Evolutionary conservation across 2,797 vertebrate species (phyloP), one percentile per base, ranked within the genome.

Genomic region (Aldrovandia affinis): DNA sequence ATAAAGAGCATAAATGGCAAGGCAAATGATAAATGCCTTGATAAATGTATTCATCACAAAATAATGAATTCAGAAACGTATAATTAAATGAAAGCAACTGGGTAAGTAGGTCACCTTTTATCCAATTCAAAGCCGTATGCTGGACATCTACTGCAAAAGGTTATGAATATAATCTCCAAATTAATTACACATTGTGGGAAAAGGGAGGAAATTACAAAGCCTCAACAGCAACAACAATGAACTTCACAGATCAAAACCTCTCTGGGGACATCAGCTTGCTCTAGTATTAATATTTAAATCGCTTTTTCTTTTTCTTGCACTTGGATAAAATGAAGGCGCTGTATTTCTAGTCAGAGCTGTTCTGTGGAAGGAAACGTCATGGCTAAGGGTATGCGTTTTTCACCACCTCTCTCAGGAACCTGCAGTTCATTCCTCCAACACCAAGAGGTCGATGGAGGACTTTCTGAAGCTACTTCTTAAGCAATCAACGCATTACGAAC

Each of bases 271-370:
- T 20, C 9, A 5, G 55, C 39, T 33, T 20, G 36, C 63, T n/a
- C 54, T 39, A 28, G 30, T 30, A 84, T 87, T 88, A 88, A 50
- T 86, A 89, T 87, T 86, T 88, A 83, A 89, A 88, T 87, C n/a
- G 83, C 36, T 80, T 86, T 75, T 82, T 52, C 30, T 55, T 50
- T 42, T 33, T 47, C 54, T 77, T 9, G 61, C 80, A 52, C 55
- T 7, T 54, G 61, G 81, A 68, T 84, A 42, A 81, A 83, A 86
- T 47, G 22, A 78, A 78, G 39, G 10, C 10, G 28, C 55, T 61
- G 30, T 55, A n/a, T 70, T 47, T 84, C 36, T 77, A 54, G 63
- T 50, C 14, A 0, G 55, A 39, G 77, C 63, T 73, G 83, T 52
- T 8, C 50, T 44, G 20, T 20, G 68, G 28, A 50, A 25, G 28